These are phyloP conservation scores for Phylloscopus trochiloides DNA, from an alignment of 2,113 vertebrate genomes.

Conservation along the genomic window DNA sequence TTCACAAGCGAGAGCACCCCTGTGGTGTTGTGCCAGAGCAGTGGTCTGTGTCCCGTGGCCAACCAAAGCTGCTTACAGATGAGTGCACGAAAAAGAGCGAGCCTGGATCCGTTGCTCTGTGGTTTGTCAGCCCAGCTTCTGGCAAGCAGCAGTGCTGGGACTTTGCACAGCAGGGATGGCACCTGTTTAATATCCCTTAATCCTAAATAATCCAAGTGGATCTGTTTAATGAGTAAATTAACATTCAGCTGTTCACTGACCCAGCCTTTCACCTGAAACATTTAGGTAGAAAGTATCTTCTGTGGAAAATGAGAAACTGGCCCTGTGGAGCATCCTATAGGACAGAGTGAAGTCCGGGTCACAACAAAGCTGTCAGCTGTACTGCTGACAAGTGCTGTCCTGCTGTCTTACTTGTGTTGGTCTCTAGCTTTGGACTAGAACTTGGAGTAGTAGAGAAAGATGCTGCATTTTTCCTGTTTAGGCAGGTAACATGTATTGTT, in stretches of 20 bases:
- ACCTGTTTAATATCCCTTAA: not conserved
- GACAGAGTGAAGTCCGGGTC: not conserved
- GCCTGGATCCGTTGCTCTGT: rapidly evolving
- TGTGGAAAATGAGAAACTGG: not conserved
- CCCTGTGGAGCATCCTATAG: not conserved
- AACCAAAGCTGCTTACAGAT: rapidly evolving
- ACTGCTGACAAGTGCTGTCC: not conserved
- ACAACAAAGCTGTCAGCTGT: not conserved
- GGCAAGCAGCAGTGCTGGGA: not conserved
- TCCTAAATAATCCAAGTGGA: not conserved
- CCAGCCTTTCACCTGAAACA: not conserved
- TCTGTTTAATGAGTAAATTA: not conserved
- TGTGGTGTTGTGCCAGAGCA: not conserved
- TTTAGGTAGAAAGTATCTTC: not conserved
- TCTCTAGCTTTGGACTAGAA: not conserved
- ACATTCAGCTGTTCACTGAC: not conserved
- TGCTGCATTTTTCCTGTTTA: not conserved
- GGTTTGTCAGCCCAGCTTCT: not conserved
- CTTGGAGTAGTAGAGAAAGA: not conserved
- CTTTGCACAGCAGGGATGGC: not conserved
- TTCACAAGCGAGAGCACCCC: not conserved
- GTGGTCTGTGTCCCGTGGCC: not conserved
- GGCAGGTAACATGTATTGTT: not conserved
- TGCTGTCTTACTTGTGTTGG: not conserved
- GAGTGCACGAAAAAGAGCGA: rapidly evolving